Evolutionary conservation across 2,113 vertebrate genomes (phyloP), one percentile per base, ranked within the genome.

Genomic region (Antennarius striatus): DNA sequence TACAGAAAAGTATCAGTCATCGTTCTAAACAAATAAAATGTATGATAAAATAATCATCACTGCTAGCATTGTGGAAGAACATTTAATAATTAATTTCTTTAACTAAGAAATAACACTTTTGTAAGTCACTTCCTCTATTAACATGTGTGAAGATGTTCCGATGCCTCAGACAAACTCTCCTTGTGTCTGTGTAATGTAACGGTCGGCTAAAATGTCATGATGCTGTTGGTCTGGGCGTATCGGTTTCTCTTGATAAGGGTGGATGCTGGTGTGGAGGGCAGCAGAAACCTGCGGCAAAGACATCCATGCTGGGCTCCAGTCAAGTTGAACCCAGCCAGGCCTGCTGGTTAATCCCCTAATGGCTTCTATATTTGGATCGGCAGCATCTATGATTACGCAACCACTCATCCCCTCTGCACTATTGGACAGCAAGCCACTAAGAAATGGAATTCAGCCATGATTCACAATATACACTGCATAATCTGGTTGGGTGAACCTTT

Each of bases 351-450:
- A 92, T 91, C 89, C 90, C 76, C 79, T 91, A 87, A 90, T 91
- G 85, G 82, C 54, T 85, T 85, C 90, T 92, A 92, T 92, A 90
- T 92, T 91, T 91, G 90, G 89, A 85, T 85, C 77, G 62, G 77
- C 74, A 71, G 81, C 77, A 83, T 85, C 78, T 73, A 70, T 78
- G 59, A 71, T 92, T 92, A 84, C 47, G 47, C 87, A 92, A 92
- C 69, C 67, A 66, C 77, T 75, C 84, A 80, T 64, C 71, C 67
- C 57, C 67, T 63, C 55, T 63, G 61, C 72, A 77, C 68, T 49
- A 58, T 54, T 78, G 10, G 63, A 64, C 49, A 70, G 55, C 64
- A 68, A 78, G 71, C 29, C 77, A 75, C 67, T 84, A 48, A 72
- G 73, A 83, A 53, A 82, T 72, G 54, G 64, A 79, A 81, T 17